Conservation (phyloP, 1,140 invertebrate genomes). For the Lasaia peninsularis region DNA sequence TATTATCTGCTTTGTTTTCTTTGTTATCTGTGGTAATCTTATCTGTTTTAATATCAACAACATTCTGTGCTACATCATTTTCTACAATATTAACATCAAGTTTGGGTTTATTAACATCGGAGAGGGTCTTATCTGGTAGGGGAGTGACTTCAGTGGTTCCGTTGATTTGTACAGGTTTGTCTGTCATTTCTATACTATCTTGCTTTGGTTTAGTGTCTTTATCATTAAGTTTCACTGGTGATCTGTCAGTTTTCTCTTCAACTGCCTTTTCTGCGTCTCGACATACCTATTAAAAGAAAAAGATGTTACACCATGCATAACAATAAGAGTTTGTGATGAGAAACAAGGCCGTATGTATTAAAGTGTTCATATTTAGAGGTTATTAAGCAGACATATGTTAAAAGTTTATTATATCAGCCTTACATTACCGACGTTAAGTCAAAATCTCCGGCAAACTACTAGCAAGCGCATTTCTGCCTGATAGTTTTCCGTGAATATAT, state of each 20-base stretch:
- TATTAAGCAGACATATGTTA: too few relatives aligned
- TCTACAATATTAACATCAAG: conserved; percentile 10
- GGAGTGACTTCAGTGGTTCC: conserved; percentile 20
- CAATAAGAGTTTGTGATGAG: background rate
- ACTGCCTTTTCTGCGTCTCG: conserved; percentile 68
- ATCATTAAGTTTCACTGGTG: conserved; percentile 35
- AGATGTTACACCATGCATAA: too few relatives aligned
- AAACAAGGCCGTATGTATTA: too few relatives aligned
- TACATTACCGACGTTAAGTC: too few relatives aligned
- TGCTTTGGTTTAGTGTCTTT: conserved; percentile 42
- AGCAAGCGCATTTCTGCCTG: too few relatives aligned
- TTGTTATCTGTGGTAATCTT: conserved; percentile 16
- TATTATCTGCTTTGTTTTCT: conserved; percentile 23
- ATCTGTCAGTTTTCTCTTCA: conserved; percentile 43
- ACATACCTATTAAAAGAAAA: conserved; percentile 48
- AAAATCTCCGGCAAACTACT: too few relatives aligned
- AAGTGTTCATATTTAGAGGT: too few relatives aligned
- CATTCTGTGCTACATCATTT: background rate
- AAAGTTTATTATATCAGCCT: too few relatives aligned
- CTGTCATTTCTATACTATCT: conserved; percentile 24
- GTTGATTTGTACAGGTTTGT: conserved; percentile 14
- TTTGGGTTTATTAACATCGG: conserved; percentile 2
- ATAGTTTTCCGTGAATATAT: too few relatives aligned
- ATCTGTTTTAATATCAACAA: background rate
- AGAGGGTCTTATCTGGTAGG: conserved; percentile 9